These are phyloP conservation scores for Australoheros scitulus DNA, from an alignment of 2,113 vertebrate species.

Conservation along the genomic window DNA sequence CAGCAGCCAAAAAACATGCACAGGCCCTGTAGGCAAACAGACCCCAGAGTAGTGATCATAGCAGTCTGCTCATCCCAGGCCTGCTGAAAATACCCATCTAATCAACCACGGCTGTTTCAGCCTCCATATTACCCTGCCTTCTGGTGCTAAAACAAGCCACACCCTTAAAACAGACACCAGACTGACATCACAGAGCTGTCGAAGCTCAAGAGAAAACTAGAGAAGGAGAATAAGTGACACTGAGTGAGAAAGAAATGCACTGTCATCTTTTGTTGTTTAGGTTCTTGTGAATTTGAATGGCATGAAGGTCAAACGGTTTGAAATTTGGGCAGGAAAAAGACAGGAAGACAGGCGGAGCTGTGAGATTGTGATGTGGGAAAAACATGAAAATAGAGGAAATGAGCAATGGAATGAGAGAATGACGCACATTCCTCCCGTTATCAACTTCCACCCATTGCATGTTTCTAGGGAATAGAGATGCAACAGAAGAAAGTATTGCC, in stretches of 20 bases:
- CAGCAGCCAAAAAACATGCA: constrained; percentile 29
- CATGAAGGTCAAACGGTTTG: constrained; percentile 29
- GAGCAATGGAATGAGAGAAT: constrained; percentile 55
- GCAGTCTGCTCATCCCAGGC: constrained; percentile 15
- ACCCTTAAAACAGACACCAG: neutral
- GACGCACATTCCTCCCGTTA: constrained; percentile 34
- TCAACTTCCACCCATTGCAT: constrained; percentile 23
- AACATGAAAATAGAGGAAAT: constrained; percentile 52
- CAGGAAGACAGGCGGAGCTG: constrained; percentile 41
- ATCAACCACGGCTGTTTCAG: constrained; percentile 32
- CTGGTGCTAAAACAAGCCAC: neutral
- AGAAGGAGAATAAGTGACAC: constrained; percentile 13
- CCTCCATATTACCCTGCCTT: neutral
- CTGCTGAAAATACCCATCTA: constrained; percentile 19
- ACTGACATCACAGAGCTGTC: neutral
- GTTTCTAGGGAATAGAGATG: constrained; percentile 37
- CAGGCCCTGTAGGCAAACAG: neutral
- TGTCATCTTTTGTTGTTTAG: constrained; percentile 14
- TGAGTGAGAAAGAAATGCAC: neutral
- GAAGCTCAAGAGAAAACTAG: neutral
- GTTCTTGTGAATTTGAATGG: constrained; percentile 16
- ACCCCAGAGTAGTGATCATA: constrained; percentile 29
- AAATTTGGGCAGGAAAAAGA: constrained; percentile 37
- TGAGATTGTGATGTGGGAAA: constrained; percentile 17
- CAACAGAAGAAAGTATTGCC: constrained; percentile 41